These are phyloP conservation scores for Vanessa atalanta DNA, from an alignment of 1,140 invertebrate species.

Conservation along the genomic window DNA sequence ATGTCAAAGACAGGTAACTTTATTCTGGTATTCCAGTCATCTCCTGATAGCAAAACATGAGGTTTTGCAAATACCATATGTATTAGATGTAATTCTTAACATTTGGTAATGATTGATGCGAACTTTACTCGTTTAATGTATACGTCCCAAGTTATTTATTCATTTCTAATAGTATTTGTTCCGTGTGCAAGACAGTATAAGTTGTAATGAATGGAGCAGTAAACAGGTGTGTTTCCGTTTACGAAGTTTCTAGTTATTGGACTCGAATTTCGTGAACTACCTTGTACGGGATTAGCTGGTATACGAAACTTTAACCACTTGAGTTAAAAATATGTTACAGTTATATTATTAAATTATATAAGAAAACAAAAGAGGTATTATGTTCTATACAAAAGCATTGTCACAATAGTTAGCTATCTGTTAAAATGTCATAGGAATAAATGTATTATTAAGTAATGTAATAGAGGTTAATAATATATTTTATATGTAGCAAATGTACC, in stretches of 20 bases:
- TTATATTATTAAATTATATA: neutral
- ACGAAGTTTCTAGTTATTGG: slow-evolving; percentile 38
- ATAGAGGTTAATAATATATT: neutral
- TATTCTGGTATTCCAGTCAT: too few relatives aligned
- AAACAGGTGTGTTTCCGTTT: slow-evolving; percentile 40
- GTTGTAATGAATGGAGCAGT: slow-evolving; percentile 45
- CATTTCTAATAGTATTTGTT: slow-evolving; percentile 16
- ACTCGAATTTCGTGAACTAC: slow-evolving; percentile 31
- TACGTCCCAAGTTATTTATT: neutral
- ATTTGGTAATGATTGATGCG: too few relatives aligned
- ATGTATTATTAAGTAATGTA: too few relatives aligned
- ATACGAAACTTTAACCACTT: slow-evolving; percentile 29
- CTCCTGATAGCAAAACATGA: too few relatives aligned
- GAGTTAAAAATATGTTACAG: slow-evolving; percentile 18
- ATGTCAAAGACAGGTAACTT: too few relatives aligned
- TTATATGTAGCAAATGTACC: neutral
- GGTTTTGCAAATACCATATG: too few relatives aligned
- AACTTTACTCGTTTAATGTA: neutral
- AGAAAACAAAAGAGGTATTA: neutral
- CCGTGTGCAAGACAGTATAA: slow-evolving; percentile 32
- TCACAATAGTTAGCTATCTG: too few relatives aligned
- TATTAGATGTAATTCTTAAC: too few relatives aligned
- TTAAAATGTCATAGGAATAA: too few relatives aligned
- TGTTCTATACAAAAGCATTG: neutral
- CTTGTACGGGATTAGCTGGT: slow-evolving; percentile 36